Evolutionary conservation across 2,888 invertebrate genomes (phyloP), one percentile per base, ranked within the genome.

Genomic region (Thymelicus lineola): DNA sequence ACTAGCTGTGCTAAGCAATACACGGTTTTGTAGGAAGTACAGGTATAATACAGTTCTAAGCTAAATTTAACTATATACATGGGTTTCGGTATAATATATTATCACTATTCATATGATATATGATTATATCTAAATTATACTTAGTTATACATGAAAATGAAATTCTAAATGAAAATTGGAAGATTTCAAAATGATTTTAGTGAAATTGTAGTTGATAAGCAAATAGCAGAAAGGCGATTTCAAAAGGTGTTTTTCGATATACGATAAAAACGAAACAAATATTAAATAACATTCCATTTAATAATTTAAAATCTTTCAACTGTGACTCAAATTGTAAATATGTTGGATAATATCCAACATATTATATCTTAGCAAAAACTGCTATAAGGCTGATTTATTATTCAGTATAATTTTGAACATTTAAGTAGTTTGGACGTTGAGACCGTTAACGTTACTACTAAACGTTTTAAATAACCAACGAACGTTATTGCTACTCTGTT

Each of bases 71-170:
- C 46, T 68, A 68, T 68, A 58, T 63, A 69, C 69, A 69, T 62
- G 55, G 68, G 58, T 55, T 58, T 48, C 50, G 58, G 61, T 62
- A 69, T 67, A 67, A 61, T 69, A 69, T 36, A 69, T 63, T 69
- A 69, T 50, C 63, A 69, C 62, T 69, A 69, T 62, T 62, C 57
- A 62, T 68, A 68, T 69, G 69, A 63, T 69, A 68, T 57, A 68
- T 68, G 62, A 38, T 68, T 62, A 68, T 62, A 62, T 58, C 48
- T 58, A 69, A 48, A 48, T 35, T 35, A 67, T 57, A 48, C 69
- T 69, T 69, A 69, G 38, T n/a, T 57, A 63, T 69, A 69, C 62
- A 63, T 63, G 69, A 63, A 57, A 63, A 69, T 65, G 48, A 66
- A 66, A 36, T 28, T 15, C 59, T 66, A 66, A 59, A 66, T 65